These are phyloP conservation scores for Byasa hedistus DNA, from an alignment of 2,888 invertebrate genomes.

Conservation along the genomic window DNA sequence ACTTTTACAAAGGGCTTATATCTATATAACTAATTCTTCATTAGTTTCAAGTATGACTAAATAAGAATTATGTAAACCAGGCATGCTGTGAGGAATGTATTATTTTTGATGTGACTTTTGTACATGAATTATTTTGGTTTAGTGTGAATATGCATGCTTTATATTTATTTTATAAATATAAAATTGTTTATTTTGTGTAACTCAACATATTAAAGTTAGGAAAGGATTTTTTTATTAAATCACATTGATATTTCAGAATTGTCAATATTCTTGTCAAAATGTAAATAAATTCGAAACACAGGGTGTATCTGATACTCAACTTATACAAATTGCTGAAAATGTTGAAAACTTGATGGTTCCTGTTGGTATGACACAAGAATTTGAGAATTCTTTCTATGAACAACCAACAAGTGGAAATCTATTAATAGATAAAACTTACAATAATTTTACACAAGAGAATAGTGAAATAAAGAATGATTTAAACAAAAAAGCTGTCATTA, in stretches of 20 bases:
- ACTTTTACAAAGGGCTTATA: no score
- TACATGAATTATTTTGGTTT: no score
- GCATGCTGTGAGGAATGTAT: no score
- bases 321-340: conserved; percentile 58
- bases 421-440: neutral
- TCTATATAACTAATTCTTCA: no score
- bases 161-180: no score
- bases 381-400: conserved; percentile 47
- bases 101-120: no score
- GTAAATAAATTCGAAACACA: conserved; percentile 60
- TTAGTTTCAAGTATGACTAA: no score
- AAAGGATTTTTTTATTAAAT: no score
- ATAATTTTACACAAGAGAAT: neutral
- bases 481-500: neutral
- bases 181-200: no score
- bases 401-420: conserved; percentile 17
- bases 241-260: conserved; percentile 39
- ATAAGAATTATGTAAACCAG: no score
- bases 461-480: neutral
- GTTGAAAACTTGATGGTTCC: conserved; percentile 50
- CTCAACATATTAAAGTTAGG: no score
- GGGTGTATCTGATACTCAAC: conserved; percentile 61
- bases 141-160: no score
- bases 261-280: conserved; percentile 27
- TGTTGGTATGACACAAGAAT: conserved; percentile 56